Base-by-base conservation (phyloP, 2,888 invertebrate species). In the Acleris cristana region DNA sequence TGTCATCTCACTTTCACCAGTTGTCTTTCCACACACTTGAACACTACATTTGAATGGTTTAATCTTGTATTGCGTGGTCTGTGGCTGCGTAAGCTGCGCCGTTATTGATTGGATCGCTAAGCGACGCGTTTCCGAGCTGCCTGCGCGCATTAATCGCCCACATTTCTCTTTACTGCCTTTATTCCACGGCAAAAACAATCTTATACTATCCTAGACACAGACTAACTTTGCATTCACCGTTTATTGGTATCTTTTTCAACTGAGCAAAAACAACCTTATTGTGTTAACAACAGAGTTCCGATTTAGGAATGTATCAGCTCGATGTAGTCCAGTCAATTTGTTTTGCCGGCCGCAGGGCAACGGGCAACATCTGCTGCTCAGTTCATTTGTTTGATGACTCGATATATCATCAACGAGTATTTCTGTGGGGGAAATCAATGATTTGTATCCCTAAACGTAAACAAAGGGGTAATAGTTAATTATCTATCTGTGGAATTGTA, bases 51-150 rank as follows among this genome's bases (percentile, higher is more conserved):
- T 26, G 34, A 34, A 34, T 34, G 1, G 34, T 34, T 34, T 34
- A 34, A 3, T 34, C 34, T 10, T 10, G 34, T 34, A 34, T 0
- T 10, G 34, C 14, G 40, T 14, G 3, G 4, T 56, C 21, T 21
- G 44, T 40, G 6, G 1, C 14, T 44, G 3, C 8, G 18, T 18
- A n/a, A 55, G 40, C 40, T 40, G 19, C 2, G 44, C 2, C 21
- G 44, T 16, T 21, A 56, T 7, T 56, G 56, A 56, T 56, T 56
- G 56, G 23, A 21, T 19, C 14, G 56, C 56, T 56, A 44, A 56
- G 56, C 56, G 56, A 14, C 56, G 56, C 7, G 44, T 21, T 23
- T 34, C 16, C 14, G 16, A 5, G 55, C 30, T 34, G n/a, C 18
- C n/a, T 6, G 8, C 5, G 40, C 44, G 56, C 19, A 56, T 56